phyloP scores from a whole-genome alignment of 2,797 vertebrate genomes.

The Silurus lanzhouensis region DNA sequence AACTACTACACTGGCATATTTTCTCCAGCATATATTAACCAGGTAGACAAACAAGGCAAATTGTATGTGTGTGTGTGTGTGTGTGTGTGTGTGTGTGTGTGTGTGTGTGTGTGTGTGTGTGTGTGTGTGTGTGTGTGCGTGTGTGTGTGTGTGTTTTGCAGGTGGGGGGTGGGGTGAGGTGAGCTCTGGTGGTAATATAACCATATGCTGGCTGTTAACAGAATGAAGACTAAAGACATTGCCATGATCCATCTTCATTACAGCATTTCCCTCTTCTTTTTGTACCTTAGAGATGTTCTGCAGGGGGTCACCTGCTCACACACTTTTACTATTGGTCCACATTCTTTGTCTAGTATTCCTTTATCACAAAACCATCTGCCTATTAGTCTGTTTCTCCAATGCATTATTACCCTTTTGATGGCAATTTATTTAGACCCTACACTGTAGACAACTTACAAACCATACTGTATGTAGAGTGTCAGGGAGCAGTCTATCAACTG shows the following conservation, averaged over 20 bases:
- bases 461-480: slow-evolving; percentile 63
- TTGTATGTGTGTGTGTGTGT: slow-evolving; percentile 48
- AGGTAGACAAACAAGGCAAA: slow-evolving; percentile 58
- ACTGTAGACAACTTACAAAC: not conserved
- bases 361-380: slow-evolving; percentile 58
- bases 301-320: slow-evolving; percentile 74
- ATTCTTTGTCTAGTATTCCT: slow-evolving; percentile 61
- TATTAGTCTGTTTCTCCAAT: slow-evolving; percentile 2
- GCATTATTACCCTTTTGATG: slow-evolving; percentile 41
- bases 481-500: not conserved
- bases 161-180: slow-evolving; percentile 70
- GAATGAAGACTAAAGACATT: slow-evolving; percentile 83
- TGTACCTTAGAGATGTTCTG: slow-evolving; percentile 74
- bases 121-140: slow-evolving; percentile 34
- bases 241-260: slow-evolving; percentile 77
- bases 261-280: slow-evolving; percentile 71
- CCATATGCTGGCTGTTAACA: slow-evolving; percentile 80
- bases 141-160: slow-evolving; percentile 61
- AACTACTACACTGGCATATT: slow-evolving; percentile 71
- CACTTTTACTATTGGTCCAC: slow-evolving; percentile 60
- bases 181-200: slow-evolving; percentile 80
- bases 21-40: slow-evolving; percentile 66
- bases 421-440: not conserved
- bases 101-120: slow-evolving; percentile 58
- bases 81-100: slow-evolving; percentile 28